Conservation (phyloP, 2,797 vertebrate species). For the Pteropus rufus region DNA sequence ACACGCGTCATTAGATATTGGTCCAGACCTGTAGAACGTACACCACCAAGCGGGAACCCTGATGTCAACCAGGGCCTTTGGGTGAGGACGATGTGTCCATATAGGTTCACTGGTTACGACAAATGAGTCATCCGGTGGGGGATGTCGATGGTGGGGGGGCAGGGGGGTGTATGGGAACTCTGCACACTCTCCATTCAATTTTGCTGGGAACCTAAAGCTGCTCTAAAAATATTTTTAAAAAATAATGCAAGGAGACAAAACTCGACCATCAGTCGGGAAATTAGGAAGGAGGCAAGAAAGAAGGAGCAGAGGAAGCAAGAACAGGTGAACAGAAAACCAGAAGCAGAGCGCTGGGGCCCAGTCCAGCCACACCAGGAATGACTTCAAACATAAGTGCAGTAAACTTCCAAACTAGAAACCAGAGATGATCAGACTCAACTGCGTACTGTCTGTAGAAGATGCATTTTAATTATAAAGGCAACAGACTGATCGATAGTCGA, state of each 20-base stretch:
- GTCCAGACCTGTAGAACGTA: background rate
- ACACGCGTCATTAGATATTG: background rate
- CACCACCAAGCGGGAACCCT: background rate
- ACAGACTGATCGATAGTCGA: background rate
- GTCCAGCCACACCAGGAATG: background rate
- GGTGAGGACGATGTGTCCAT: background rate
- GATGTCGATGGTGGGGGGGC: background rate
- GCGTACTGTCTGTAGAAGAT: background rate
- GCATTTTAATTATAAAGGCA: conserved; percentile 24
- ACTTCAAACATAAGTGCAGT: background rate
- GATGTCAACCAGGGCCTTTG: background rate
- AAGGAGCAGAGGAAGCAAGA: background rate
- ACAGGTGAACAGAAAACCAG: background rate
- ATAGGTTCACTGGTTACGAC: background rate
- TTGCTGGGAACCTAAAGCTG: background rate
- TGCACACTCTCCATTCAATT: background rate
- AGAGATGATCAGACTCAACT: background rate
- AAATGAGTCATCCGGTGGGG: background rate
- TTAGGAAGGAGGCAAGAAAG: background rate
- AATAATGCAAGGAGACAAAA: background rate
- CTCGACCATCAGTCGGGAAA: background rate
- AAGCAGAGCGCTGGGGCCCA: background rate
- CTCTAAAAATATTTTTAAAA: background rate
- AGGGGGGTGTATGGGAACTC: background rate
- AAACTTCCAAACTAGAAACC: conserved; percentile 8